Percentiles rank a stretch among this genome's conserved stretches.
Conservation (phyloP, 2,113 vertebrate genomes). For the Rhea americana region DNA sequence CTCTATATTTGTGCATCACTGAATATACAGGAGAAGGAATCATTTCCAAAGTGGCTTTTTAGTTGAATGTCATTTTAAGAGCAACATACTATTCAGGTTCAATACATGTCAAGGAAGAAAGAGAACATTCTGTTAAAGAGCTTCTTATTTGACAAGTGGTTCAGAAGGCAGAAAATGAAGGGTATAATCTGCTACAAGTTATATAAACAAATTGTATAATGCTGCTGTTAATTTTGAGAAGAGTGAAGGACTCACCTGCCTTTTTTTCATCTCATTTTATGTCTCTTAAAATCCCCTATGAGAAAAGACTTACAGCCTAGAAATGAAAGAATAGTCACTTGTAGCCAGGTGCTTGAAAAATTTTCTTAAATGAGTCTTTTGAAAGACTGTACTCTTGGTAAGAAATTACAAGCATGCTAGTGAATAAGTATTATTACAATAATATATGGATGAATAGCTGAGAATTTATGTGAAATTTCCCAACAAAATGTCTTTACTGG, state of each 20-base stretch:
- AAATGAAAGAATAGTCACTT: background rate
- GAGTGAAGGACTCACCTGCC: background rate
- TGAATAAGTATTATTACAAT: background rate
- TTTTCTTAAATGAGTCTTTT: background rate
- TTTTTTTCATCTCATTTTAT: background rate
- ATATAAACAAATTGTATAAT: background rate
- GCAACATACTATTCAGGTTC: background rate
- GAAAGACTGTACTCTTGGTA: background rate
- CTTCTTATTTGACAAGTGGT: background rate
- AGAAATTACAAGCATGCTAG: background rate
- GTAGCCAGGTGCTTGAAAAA: background rate
- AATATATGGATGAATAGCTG: background rate
- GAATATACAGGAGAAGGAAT: background rate
- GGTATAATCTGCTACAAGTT: background rate
- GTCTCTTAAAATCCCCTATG: background rate
- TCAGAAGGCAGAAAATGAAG: background rate
- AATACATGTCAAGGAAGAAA: background rate
- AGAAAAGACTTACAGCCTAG: background rate
- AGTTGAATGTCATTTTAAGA: background rate
- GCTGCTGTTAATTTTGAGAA: background rate
- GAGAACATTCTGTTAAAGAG: background rate
- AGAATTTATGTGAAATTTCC: background rate
- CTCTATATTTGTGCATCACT: background rate
- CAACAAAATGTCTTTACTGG: background rate
- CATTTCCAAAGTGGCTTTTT: background rate